phyloP scores from a whole-genome alignment of 1,140 invertebrate species.

The Elysia chlorotica region DNA sequence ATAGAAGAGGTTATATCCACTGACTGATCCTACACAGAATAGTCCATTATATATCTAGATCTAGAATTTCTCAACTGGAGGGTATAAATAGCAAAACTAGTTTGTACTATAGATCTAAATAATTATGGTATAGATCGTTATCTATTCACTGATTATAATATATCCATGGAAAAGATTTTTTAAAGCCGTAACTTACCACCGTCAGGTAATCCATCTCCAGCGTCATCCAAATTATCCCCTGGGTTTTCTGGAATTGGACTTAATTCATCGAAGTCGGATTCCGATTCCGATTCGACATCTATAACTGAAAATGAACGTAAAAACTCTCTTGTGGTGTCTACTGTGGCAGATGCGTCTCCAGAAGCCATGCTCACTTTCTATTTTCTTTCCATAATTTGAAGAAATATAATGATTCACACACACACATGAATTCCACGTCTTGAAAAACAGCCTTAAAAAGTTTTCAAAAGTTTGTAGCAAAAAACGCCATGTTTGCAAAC shows the following conservation, averaged over 20 bases:
- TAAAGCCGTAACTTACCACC: no score
- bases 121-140: no score
- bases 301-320: constrained; percentile 27
- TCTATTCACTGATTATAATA: no score
- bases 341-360: neutral
- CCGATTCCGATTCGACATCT: constrained; percentile 23
- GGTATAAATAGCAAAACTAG: no score
- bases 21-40: no score
- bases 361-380: neutral
- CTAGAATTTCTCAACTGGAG: no score
- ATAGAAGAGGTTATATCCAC: no score
- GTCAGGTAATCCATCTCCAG: no score
- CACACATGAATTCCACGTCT: neutral
- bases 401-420: neutral
- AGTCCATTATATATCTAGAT: no score
- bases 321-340: constrained; percentile 24
- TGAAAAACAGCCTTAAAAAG: neutral
- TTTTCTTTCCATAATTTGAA: neutral
- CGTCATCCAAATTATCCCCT: constrained; percentile 10
- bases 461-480: neutral
- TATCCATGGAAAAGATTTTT: no score
- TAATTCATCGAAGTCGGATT: constrained; percentile 26
- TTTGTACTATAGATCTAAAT: no score
- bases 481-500: neutral
- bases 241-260: constrained; percentile 24